Evolutionary conservation across 2,888 invertebrate species (phyloP).

Genomic region (Rutpela maculata): DNA sequence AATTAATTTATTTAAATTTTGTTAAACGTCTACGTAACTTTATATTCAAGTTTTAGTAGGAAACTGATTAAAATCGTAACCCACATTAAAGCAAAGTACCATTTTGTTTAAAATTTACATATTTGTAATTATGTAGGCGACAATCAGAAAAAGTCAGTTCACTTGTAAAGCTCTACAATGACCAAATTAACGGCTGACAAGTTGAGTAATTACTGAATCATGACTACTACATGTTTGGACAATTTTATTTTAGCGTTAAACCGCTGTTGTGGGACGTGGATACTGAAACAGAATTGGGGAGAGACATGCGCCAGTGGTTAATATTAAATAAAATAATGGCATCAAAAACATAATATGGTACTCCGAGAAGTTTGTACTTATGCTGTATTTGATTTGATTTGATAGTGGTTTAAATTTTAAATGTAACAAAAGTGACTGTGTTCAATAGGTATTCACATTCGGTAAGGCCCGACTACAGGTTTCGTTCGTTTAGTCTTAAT

Average conservation of each 20-base stretch:
- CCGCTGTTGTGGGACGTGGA: slow-evolving; percentile 5
- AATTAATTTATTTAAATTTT: neutral
- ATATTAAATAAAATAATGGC: too few species aligned
- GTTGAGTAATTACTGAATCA: slow-evolving; percentile 39
- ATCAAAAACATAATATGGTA: too few species aligned
- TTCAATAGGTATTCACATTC: too few species aligned
- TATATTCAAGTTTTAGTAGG: neutral
- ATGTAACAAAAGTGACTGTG: too few species aligned
- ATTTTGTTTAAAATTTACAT: slow-evolving; percentile 51
- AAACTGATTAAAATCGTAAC: slow-evolving; percentile 25
- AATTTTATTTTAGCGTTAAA: slow-evolving; percentile 20
- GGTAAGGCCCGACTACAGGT: too few species aligned
- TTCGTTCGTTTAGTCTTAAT: too few species aligned
- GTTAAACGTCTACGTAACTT: neutral
- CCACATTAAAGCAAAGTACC: slow-evolving; percentile 41
- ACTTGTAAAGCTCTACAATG: slow-evolving; percentile 35
- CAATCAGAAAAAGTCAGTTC: slow-evolving; percentile 46
- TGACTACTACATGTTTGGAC: slow-evolving; percentile 22
- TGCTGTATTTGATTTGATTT: too few species aligned
- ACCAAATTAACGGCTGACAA: slow-evolving; percentile 40
- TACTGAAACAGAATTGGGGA: neutral
- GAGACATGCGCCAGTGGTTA: slow-evolving; percentile 9
- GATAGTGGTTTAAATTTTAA: too few species aligned
- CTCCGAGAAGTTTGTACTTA: too few species aligned
- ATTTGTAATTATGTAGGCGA: slow-evolving; percentile 53